Conservation (phyloP, 2,113 vertebrate genomes). For the Tretioscincus oriximinensis region DNA sequence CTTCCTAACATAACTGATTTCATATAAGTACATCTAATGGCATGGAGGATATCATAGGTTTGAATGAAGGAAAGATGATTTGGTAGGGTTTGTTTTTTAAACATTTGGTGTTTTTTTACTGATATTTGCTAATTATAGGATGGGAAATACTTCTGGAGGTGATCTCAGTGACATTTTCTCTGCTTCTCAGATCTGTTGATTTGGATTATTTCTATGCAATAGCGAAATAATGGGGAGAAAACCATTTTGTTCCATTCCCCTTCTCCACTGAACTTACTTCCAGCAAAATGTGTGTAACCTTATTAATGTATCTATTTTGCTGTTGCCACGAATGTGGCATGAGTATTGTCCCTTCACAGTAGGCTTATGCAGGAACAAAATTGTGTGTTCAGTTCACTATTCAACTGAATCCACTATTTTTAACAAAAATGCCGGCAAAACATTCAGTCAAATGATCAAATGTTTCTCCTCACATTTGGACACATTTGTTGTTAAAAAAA, state of each 20-base stretch:
- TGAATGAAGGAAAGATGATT: conserved; percentile 27
- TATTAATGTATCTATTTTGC: too few relatives aligned
- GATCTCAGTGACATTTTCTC: neutral
- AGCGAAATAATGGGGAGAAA: neutral
- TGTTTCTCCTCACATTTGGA: too few relatives aligned
- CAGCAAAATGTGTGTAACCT: neutral
- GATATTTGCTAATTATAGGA: conserved; percentile 54
- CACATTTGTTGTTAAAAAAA: too few relatives aligned
- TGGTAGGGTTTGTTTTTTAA: neutral
- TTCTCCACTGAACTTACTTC: neutral
- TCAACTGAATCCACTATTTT: too few relatives aligned
- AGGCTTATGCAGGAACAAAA: too few relatives aligned
- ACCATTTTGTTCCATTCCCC: neutral
- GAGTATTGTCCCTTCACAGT: too few relatives aligned
- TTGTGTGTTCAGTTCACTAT: too few relatives aligned
- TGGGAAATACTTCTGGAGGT: conserved; percentile 38
- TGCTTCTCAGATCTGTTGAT: conserved; percentile 12
- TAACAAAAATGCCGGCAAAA: too few relatives aligned
- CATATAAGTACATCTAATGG: neutral
- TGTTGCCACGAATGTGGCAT: too few relatives aligned
- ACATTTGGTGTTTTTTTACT: conserved; percentile 34
- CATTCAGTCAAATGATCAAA: too few relatives aligned
- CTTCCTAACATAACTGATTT: neutral
- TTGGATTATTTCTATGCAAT: conserved; percentile 1
- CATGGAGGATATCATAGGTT: conserved; percentile 29